These are phyloP conservation scores for Choristoneura fumiferana DNA, from an alignment of 1,140 invertebrate species.

Conservation along the genomic window DNA sequence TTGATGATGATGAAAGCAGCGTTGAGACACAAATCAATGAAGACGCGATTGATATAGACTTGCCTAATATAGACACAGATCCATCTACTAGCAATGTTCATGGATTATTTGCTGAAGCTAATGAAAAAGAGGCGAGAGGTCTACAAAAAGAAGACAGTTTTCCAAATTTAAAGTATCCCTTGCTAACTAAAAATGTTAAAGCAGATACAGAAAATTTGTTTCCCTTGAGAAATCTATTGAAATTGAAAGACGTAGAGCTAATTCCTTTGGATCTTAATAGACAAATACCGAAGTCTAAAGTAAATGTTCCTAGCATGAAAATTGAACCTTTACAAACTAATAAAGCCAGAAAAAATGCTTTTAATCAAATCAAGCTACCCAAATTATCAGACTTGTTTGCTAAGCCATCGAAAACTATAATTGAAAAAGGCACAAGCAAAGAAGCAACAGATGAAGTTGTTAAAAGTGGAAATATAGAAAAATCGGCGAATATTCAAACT, in stretches of 20 bases:
- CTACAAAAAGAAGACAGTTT: background rate
- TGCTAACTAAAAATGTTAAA: slow-evolving; percentile 5
- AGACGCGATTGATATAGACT: too few relatives aligned
- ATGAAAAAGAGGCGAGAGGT: background rate
- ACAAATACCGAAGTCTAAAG: background rate
- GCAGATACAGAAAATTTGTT: slow-evolving; percentile 15
- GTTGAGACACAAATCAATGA: too few relatives aligned
- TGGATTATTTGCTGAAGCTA: background rate
- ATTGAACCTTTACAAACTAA: background rate
- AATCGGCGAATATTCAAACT: slow-evolving; percentile 4
- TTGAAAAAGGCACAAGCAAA: too few relatives aligned
- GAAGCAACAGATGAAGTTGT: too few relatives aligned
- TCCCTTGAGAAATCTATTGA: slow-evolving; percentile 28
- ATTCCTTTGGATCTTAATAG: slow-evolving; percentile 10
- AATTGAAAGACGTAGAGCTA: slow-evolving; percentile 35
- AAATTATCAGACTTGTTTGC: background rate
- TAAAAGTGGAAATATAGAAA: background rate
- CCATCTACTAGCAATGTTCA: background rate
- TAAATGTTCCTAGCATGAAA: background rate
- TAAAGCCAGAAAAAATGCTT: background rate
- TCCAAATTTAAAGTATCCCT: slow-evolving; percentile 21
- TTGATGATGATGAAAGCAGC: too few relatives aligned
- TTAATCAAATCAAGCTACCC: background rate
- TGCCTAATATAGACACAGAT: background rate
- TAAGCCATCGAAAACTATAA: background rate